Evolutionary conservation across 2,797 vertebrate species (phyloP).

Genomic region (Setipinna tenuifilis): DNA sequence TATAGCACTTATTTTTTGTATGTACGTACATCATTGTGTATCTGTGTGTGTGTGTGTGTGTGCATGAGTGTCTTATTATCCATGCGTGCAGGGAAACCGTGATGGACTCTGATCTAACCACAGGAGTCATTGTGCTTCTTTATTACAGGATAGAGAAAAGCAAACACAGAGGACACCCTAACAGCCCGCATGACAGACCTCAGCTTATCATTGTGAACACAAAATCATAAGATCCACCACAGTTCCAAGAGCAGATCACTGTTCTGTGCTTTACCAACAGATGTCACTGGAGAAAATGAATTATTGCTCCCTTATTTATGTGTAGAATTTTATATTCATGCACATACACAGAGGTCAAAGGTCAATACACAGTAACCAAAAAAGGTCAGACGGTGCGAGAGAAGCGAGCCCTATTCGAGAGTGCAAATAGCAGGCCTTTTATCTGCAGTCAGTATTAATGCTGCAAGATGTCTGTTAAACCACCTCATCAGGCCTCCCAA

Average conservation of each 20-base stretch:
- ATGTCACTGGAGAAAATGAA: no score
- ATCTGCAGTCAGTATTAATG: not conserved
- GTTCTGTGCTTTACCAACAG: not conserved
- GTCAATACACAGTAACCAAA: no score
- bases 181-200: constrained; percentile 28
- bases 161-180: constrained; percentile 57
- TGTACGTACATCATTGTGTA: no score
- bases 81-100: constrained; percentile 31
- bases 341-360: no score
- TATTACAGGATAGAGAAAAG: constrained; percentile 55
- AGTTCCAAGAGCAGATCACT: not conserved
- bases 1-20: no score
- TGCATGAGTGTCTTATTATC: not conserved
- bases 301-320: no score
- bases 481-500: not conserved
- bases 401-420: no score
- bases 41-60: not conserved
- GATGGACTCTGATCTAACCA: constrained; percentile 70
- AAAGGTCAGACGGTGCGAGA: no score
- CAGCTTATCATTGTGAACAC: constrained; percentile 43
- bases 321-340: no score
- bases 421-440: not conserved
- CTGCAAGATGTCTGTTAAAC: not conserved
- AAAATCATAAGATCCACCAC: not conserved
- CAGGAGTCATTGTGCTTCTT: constrained; percentile 52